Percentiles rank a stretch among this genome's conserved stretches.
phyloP scores from a whole-genome alignment of 2,113 vertebrate species.

The Tympanuchus pallidicinctus region DNA sequence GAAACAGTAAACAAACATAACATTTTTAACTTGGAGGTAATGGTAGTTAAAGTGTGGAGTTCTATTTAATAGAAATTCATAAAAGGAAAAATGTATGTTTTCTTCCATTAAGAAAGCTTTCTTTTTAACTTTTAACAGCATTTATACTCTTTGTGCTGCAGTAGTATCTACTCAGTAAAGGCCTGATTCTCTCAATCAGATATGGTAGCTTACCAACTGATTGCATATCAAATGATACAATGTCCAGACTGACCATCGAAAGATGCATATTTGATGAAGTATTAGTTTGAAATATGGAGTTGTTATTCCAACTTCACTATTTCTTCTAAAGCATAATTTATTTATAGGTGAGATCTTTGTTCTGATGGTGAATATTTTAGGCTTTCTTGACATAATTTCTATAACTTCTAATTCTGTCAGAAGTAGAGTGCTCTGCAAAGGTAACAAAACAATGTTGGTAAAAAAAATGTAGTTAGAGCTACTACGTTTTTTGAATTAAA shows the following conservation, averaged over 20 bases:
- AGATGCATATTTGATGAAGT: neutral
- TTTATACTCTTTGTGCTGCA: neutral
- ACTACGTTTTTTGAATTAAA: neutral
- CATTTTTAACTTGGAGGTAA: neutral
- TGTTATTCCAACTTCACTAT: neutral
- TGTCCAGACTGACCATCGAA: neutral
- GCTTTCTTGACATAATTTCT: neutral
- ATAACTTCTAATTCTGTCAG: neutral
- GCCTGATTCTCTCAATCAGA: neutral
- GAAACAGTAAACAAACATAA: neutral
- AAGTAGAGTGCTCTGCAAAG: neutral
- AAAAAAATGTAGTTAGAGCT: neutral
- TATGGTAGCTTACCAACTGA: neutral
- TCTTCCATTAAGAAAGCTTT: neutral
- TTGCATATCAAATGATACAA: neutral
- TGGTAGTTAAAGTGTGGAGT: neutral
- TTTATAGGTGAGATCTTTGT: neutral
- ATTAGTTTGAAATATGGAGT: neutral
- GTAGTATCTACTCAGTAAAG: neutral
- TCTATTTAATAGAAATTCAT: neutral
- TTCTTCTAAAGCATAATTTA: neutral
- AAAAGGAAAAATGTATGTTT: neutral
- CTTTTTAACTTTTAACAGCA: neutral
- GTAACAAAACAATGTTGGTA: neutral
- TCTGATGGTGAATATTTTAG: neutral